Base-by-base conservation (phyloP, 2,888 invertebrate species). In the Limenitis camilla region DNA sequence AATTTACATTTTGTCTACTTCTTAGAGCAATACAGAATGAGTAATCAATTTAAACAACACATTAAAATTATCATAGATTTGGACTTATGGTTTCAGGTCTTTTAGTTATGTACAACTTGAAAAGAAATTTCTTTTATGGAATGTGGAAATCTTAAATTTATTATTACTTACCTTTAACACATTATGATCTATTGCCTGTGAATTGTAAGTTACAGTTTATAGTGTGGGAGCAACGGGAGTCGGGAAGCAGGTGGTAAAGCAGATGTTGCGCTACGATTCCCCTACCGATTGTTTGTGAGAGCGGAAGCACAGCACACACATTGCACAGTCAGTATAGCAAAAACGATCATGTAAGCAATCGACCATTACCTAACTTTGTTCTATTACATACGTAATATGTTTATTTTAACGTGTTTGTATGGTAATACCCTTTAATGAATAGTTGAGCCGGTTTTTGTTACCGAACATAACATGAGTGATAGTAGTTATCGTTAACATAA, bases 241-340 rank as follows among this genome's bases (percentile, higher is more conserved):
- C 27, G 31, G 41, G 49, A 51, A 44, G 31, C 53, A 57, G 49
- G 55, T 56, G 53, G 40, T 43, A 32, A 29, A 11, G 50, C 55
- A 58, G 59, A 64, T 66, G 62, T 65, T 61, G 53, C 56, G 43
- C 53, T 50, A 55, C 47, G n/a, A 56, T 39, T 47, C 60, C 62
- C 61, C 59, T 58, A 44, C 30, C 38, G 28, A 52, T 39, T 33
- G 36, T 52, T 60, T n/a, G 62, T 67, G 66, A 59, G 65, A 67
- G 59, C 63, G 66, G 66, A 67, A 58, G 56, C 36, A 45, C 35
- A 52, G 44, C 44, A n/a, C n/a, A n/a, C n/a, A n/a, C n/a, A n/a
- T n/a, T n/a, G n/a, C n/a, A n/a, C n/a, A n/a, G n/a, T n/a, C 32
- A 10, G 28, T 40, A 32, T 55, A 56, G 56, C 40, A 58, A 55